Evolutionary conservation across 1,140 invertebrate genomes (phyloP), one percentile per base, ranked within the genome.

Genomic region (Drosophila aff.): DNA sequence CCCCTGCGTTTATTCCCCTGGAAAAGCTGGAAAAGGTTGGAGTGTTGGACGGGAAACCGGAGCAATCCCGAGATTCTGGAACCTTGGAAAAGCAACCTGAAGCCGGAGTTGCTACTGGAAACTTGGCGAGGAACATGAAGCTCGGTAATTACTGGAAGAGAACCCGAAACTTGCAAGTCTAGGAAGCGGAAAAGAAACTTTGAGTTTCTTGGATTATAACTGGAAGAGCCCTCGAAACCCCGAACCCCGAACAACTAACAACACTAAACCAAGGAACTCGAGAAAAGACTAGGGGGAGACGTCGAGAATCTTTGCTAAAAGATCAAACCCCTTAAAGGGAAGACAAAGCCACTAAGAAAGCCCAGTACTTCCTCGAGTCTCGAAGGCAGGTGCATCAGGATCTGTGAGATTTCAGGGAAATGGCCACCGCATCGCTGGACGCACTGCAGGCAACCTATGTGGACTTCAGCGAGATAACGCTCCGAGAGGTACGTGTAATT

Each of bases 341-440:
- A 18, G 21, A 2, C 10, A 18, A 11, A 18, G n/a, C 10, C 18
- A 5, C 10, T 23, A 15, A 23, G 13, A 9, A 23, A 21, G 2
- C 21, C 15, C 21, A 40, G 8, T 52, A 50, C 21, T 31, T 31
- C 4, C 4, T 2, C 7, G 3, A 11, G 13, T 9, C 23, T n/a
- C 8, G 3, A 47, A 16, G 13, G 21, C 44, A 36, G 40, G 15
- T 26, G 21, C 28, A 15, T n/a, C 26, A 23, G 33, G 33, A 40
- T 23, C 43, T 21, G n/a, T 44, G 23, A 21, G 16, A 26, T 16
- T 50, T 41, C 55, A 47, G 46, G 82, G 76, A 53, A 26, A 86
- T 86, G 83, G 84, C 83, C 63, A 63, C 72, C 67, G 76, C 76
- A 46, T 73, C 83, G 38, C 61, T 72, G 63, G 80, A 86, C 68